phyloP scores from a whole-genome alignment of 2,888 invertebrate species.

The Ramazzottius varieornatus region DNA sequence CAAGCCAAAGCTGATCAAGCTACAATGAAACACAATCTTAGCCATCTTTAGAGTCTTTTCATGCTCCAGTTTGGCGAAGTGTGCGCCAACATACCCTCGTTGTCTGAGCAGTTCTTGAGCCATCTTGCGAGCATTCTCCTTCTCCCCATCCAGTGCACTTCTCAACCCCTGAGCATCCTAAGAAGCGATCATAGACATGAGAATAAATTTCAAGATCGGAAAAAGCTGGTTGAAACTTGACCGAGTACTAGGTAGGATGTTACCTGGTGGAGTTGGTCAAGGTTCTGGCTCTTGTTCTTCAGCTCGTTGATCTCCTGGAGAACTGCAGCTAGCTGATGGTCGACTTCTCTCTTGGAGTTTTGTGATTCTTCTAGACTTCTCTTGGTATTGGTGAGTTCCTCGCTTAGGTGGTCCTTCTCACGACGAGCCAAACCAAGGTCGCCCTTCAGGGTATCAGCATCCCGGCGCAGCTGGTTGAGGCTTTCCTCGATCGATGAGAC shows the following conservation, averaged over 20 bases:
- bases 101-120: background rate
- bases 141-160: background rate
- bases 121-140: background rate
- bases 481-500: background rate
- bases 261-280: background rate
- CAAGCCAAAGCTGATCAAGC: constrained; percentile 22
- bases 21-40: constrained; percentile 5
- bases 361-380: background rate
- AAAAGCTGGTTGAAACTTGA: no score
- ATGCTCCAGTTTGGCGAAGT: background rate
- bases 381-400: background rate
- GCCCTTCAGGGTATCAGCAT: background rate
- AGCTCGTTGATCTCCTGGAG: background rate
- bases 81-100: no score
- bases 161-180: background rate
- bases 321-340: background rate
- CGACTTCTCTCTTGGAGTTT: background rate
- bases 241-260: no score
- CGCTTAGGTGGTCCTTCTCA: background rate
- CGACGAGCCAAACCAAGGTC: background rate
- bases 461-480: background rate
- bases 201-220: background rate
- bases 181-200: background rate
- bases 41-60: no score
- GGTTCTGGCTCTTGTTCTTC: background rate